These are phyloP conservation scores for Aphidius colemani DNA, from an alignment of 2,888 invertebrate species.

Conservation along the genomic window DNA sequence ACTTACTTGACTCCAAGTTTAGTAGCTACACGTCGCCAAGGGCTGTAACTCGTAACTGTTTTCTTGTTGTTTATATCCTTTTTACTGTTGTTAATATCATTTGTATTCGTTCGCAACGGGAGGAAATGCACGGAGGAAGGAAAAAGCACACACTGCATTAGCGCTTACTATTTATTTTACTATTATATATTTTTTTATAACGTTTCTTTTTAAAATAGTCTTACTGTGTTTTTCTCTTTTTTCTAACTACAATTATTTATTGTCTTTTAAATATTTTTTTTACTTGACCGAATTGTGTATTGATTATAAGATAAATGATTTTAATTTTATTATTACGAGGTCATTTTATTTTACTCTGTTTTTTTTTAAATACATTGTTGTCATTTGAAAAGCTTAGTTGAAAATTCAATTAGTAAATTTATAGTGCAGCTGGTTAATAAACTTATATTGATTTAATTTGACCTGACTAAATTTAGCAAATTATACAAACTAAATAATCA, in stretches of 20 bases:
- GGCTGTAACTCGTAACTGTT: constrained; percentile 79
- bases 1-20: constrained; percentile 96
- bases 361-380: too few relatives aligned
- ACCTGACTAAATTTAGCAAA: constrained; percentile 20
- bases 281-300: too few relatives aligned
- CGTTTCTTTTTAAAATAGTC: constrained; percentile 25
- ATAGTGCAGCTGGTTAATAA: constrained; percentile 8
- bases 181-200: constrained; percentile 22
- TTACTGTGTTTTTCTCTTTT: neutral
- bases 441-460: neutral
- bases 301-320: too few relatives aligned
- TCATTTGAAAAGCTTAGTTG: neutral
- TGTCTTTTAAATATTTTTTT: neutral
- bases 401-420: constrained; percentile 34
- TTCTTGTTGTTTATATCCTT: constrained; percentile 69
- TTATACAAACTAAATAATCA: constrained; percentile 15
- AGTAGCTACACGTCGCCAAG: constrained; percentile 92
- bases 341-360: too few relatives aligned
- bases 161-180: constrained; percentile 41
- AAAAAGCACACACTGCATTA: constrained; percentile 60
- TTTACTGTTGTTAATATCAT: constrained; percentile 48
- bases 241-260: constrained; percentile 16
- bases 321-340: too few relatives aligned
- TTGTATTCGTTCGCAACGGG: constrained; percentile 53
- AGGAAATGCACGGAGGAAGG: constrained; percentile 58